A percentile compares a stretch with the other conserved stretches of the same genome.
Conservation (phyloP, 2,797 vertebrate species). For the Nannoperca obscura region DNA sequence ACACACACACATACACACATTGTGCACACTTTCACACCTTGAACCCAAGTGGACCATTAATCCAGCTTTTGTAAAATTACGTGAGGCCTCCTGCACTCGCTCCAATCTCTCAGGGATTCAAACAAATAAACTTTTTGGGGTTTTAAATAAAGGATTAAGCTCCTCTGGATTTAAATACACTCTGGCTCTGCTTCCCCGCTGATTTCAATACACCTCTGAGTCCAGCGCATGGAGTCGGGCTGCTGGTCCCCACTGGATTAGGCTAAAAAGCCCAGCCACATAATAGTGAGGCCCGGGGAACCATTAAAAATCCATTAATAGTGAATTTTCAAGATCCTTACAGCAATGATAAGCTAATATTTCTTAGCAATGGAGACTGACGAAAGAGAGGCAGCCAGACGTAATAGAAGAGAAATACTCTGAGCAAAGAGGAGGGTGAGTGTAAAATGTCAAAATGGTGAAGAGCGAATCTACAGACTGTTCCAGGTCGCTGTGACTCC, state of each 20-base stretch:
- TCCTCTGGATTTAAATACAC: conserved; percentile 72
- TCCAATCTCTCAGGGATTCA: conserved; percentile 56
- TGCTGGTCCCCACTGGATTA: conserved; percentile 78
- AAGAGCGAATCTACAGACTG: conserved; percentile 49
- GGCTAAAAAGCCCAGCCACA: conserved; percentile 71
- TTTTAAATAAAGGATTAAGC: conserved; percentile 77
- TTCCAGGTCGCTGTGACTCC: conserved; percentile 66
- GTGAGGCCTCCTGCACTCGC: conserved; percentile 27
- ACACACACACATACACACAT: neutral
- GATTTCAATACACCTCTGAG: conserved; percentile 72
- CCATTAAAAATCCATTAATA: conserved; percentile 86
- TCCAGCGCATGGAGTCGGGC: conserved; percentile 69
- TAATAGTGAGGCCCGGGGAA: conserved; percentile 78
- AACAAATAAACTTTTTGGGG: conserved; percentile 80
- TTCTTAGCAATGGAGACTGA: conserved; percentile 58
- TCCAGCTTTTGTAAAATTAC: conserved; percentile 51
- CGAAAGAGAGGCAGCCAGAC: conserved; percentile 46
- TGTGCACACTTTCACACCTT: conserved; percentile 56
- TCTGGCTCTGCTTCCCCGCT: conserved; percentile 57
- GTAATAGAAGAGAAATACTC: conserved; percentile 37
- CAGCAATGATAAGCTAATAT: conserved; percentile 83
- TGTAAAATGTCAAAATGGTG: conserved; percentile 37
- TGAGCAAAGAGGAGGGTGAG: conserved; percentile 25
- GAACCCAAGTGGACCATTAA: conserved; percentile 64
- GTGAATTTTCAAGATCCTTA: conserved; percentile 76